Conservation (phyloP, 2,797 vertebrate species). For the Apogon hyalosoma region DNA sequence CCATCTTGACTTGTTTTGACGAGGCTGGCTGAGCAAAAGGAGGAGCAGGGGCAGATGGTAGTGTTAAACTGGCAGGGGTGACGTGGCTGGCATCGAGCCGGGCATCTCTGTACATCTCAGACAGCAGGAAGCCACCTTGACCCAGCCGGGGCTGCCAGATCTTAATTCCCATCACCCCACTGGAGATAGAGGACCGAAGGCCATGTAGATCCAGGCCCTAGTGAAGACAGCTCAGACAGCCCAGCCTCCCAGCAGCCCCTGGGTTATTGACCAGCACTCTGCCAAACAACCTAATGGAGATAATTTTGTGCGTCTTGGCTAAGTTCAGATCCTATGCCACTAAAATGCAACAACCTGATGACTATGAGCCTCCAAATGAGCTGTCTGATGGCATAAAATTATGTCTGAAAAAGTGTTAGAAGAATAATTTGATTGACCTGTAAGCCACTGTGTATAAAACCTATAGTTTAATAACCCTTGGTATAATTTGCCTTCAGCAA, state of each 20-base stretch:
- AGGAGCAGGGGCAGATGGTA: slow-evolving; percentile 80
- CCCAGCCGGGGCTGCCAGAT: slow-evolving; percentile 64
- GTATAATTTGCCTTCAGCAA: slow-evolving; percentile 14
- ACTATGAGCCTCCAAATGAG: slow-evolving; percentile 28
- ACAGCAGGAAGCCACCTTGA: slow-evolving; percentile 73
- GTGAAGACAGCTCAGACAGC: slow-evolving; percentile 51
- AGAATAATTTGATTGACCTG: neutral
- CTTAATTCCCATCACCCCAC: slow-evolving; percentile 62
- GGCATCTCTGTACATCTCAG: slow-evolving; percentile 62
- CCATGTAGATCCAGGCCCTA: slow-evolving; percentile 31
- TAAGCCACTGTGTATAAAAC: neutral
- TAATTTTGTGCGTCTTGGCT: slow-evolving; percentile 30
- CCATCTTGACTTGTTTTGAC: slow-evolving; percentile 85
- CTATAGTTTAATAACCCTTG: neutral
- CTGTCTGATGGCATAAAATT: slow-evolving; percentile 13
- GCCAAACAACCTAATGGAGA: slow-evolving; percentile 46
- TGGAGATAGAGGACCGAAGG: slow-evolving; percentile 49
- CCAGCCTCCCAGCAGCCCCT: slow-evolving; percentile 45
- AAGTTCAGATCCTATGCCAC: slow-evolving; percentile 15
- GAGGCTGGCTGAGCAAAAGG: slow-evolving; percentile 69
- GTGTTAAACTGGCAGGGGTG: slow-evolving; percentile 72
- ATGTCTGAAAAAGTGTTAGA: neutral
- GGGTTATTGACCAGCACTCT: slow-evolving; percentile 45
- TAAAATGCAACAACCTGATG: slow-evolving; percentile 25
- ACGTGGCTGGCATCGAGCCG: slow-evolving; percentile 66